Conservation (phyloP, 92 coral and sea anemone species). For the Chrysogorgia sp. region DNA sequence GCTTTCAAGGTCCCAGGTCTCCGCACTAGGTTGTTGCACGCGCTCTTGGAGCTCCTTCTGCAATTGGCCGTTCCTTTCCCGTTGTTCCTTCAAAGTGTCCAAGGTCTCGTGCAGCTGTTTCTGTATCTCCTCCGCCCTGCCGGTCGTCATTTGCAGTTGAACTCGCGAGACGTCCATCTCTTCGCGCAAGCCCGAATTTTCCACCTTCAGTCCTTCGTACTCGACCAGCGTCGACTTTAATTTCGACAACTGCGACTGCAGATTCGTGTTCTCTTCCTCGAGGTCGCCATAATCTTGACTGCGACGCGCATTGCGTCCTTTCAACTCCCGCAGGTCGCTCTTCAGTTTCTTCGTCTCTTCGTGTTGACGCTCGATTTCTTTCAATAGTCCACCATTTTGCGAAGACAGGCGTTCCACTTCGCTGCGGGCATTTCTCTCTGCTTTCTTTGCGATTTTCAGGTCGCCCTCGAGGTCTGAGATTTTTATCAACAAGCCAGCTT, state of each 20-base stretch:
- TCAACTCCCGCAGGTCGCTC: conserved; percentile 83
- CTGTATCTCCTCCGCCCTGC: conserved; percentile 80
- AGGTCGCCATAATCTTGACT: conserved; percentile 86
- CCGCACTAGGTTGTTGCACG: conserved; percentile 78
- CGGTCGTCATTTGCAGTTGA: conserved; percentile 90
- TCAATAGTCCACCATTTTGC: conserved; percentile 70
- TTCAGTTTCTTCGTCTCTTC: conserved; percentile 62
- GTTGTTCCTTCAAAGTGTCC: conserved; percentile 91
- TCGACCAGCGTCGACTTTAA: conserved; percentile 89
- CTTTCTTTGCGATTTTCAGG: conserved; percentile 78
- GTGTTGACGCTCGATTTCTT: conserved; percentile 88
- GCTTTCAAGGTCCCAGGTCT: conserved; percentile 96
- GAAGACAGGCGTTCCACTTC: conserved; percentile 83
- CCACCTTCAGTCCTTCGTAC: conserved; percentile 95
- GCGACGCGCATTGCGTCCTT: conserved; percentile 77
- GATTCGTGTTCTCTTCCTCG: conserved; percentile 91
- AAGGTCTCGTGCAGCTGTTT: conserved; percentile 92
- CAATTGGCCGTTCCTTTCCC: conserved; percentile 86
- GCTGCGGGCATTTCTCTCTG: conserved; percentile 73
- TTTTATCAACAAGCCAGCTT: conserved; percentile 82
- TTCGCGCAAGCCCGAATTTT: conserved; percentile 87
- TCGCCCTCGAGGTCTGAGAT: conserved; percentile 93
- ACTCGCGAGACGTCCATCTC: conserved; percentile 87
- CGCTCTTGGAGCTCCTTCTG: conserved; percentile 95
- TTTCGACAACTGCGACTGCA: conserved; percentile 79